Evolutionary conservation across 1,140 invertebrate genomes (phyloP).

Genomic region (Pogonomyrmex californicus): DNA sequence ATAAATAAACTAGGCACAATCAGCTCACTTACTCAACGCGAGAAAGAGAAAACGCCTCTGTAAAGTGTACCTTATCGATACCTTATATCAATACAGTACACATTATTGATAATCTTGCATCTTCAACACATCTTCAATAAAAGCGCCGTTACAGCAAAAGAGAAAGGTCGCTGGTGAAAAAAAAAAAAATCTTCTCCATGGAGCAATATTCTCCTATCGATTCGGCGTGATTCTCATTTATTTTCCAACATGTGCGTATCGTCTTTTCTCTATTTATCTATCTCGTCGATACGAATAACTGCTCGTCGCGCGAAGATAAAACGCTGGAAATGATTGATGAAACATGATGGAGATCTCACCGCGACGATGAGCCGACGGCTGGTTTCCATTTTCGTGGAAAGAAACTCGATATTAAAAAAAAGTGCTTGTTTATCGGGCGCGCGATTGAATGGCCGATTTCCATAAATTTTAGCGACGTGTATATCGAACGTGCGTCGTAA

Average conservation of each 20-base stretch:
- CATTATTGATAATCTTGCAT: background rate
- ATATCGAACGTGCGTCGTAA: constrained; percentile 49
- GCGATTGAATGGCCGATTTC: background rate
- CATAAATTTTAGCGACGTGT: constrained; percentile 32
- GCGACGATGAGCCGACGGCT: background rate
- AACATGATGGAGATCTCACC: background rate
- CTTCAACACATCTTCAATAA: background rate
- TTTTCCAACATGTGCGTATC: constrained; percentile 10
- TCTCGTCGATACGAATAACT: background rate
- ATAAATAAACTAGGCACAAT: background rate
- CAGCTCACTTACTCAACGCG: background rate
- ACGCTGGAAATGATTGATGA: constrained; percentile 8
- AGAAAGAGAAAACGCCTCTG: background rate
- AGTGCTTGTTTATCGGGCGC: constrained; percentile 1
- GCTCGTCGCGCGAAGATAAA: constrained; percentile 9
- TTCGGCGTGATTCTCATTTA: background rate
- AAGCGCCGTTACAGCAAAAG: background rate
- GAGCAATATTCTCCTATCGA: background rate
- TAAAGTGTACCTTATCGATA: background rate
- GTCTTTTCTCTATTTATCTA: background rate
- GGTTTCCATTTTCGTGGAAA: background rate
- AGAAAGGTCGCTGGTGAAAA: background rate
- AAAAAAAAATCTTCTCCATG: background rate
- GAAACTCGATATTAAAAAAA: constrained; percentile 33
- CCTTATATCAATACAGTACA: background rate